A percentile compares a stretch with the other conserved stretches of the same genome.
Evolutionary conservation across 2,113 vertebrate genomes (phyloP).

Genomic region (Jaculus jaculus): DNA sequence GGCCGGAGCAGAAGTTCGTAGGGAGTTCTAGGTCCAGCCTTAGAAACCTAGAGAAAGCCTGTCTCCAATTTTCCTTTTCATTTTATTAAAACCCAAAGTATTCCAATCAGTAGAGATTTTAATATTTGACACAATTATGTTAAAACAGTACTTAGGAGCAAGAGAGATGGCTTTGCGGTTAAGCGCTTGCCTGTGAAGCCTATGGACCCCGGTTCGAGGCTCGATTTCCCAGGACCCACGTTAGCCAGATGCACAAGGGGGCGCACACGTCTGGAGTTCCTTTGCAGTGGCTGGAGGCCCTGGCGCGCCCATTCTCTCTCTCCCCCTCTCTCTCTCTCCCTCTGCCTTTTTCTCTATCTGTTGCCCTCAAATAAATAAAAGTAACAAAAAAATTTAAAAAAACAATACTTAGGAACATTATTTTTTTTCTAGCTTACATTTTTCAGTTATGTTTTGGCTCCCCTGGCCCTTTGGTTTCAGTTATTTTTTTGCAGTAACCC

Average conservation of each 20-base stretch:
- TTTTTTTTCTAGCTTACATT: conserved; percentile 9
- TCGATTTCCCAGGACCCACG: no score
- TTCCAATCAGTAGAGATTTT: conserved; percentile 1
- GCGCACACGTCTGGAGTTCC: no score
- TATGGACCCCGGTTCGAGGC: no score
- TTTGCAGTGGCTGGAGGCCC: no score
- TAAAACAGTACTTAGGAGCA: background rate
- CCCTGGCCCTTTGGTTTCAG: conserved; percentile 13
- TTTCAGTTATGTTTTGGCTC: background rate
- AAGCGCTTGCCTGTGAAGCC: no score
- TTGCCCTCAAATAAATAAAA: no score
- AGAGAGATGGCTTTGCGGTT: no score
- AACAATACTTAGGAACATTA: background rate
- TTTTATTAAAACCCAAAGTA: conserved; percentile 36
- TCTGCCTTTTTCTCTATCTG: no score
- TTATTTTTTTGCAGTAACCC: conserved; percentile 45
- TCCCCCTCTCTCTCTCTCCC: no score
- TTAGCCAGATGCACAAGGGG: no score
- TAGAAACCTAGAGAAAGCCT: background rate
- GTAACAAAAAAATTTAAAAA: no score
- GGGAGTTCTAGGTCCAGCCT: background rate
- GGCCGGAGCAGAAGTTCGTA: background rate
- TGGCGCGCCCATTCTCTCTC: no score
- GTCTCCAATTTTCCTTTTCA: background rate
- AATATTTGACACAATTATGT: background rate